Base-by-base conservation (phyloP, 2,113 vertebrate species). In the Pogona vitticeps region DNA sequence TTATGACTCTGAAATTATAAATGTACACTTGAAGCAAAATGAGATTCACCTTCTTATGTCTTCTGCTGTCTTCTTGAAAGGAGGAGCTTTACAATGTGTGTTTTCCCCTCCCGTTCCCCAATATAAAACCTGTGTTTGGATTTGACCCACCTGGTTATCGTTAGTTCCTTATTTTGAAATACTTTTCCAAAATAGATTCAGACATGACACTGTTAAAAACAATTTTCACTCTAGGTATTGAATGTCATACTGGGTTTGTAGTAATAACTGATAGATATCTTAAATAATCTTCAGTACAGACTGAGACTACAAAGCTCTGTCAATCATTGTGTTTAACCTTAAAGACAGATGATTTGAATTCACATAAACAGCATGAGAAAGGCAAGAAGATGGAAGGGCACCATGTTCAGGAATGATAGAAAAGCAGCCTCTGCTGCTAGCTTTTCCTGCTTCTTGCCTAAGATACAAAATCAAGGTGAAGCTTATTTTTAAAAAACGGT, bases 191-290 rank as follows among this genome's bases (percentile, higher is more conserved):
- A 97, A 96, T 93, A 95, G 94, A 96, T 96, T 87, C 94, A 97
- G 96, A 95, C 92, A 91, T 96, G 96, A 96, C 95, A 95, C 94
- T n/a, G 90, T 96, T 96, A 96, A 97, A 96, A 96, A 95, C 95
- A 95, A 95, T 96, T 97, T 97, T 97, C 95, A 83, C 96, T 96
- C 92, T 94, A 92, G 95, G 96, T 96, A 96, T 97, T 96, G 94
- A 96, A 96, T 97, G 93, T 97, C 97, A 96, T 94, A 95, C 94
- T 94, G 93, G 1, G 92, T 93, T 97, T 96, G 95, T 96, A 96
- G 96, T 96, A 97, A 96, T 97, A 97, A 97, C 95, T 96, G 96
- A 97, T 96, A 96, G 95, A 95, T 96, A 97, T 97, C 96, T 96
- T 95, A 93, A 96, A 96, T 96, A 96, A 96, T 96, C 96, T 96